Evolutionary conservation across 1,140 invertebrate genomes (phyloP).

Genomic region (Cyclargus thomasi): DNA sequence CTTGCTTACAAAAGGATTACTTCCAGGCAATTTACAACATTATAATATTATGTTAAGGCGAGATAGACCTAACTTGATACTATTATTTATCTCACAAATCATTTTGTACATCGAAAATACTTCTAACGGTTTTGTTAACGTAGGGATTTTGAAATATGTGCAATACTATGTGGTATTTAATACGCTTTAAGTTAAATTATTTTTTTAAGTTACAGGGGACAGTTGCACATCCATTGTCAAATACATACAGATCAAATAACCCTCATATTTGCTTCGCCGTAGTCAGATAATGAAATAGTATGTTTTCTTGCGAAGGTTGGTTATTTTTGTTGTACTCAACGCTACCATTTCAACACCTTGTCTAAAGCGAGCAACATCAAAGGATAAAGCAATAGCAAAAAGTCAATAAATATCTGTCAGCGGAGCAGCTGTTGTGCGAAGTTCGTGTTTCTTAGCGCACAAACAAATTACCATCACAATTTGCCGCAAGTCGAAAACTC

Average conservation of each 20-base stretch:
- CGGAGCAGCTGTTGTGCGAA: conserved; percentile 23
- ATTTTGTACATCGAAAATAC: no score
- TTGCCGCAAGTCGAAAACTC: conserved; percentile 29
- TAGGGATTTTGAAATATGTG: no score
- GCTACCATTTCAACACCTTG: neutral
- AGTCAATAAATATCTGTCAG: conserved; percentile 32
- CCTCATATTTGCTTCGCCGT: no score
- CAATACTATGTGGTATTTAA: no score
- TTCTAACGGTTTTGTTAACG: no score
- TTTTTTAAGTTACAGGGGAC: no score
- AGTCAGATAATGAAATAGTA: no score
- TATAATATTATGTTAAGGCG: neutral
- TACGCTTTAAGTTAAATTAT: no score
- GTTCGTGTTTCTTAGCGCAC: conserved; percentile 24
- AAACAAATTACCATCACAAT: conserved; percentile 30
- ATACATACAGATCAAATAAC: no score
- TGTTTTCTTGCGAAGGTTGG: neutral
- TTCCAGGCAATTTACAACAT: neutral
- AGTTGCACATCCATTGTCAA: no score
- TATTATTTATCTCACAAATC: neutral
- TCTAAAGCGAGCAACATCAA: conserved; percentile 18
- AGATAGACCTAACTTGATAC: neutral
- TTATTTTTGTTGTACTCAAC: neutral
- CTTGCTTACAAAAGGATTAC: conserved; percentile 3
- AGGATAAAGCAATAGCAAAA: conserved; percentile 19